phyloP scores from a whole-genome alignment of 2,113 vertebrate species.

The Stegastes partitus region DNA sequence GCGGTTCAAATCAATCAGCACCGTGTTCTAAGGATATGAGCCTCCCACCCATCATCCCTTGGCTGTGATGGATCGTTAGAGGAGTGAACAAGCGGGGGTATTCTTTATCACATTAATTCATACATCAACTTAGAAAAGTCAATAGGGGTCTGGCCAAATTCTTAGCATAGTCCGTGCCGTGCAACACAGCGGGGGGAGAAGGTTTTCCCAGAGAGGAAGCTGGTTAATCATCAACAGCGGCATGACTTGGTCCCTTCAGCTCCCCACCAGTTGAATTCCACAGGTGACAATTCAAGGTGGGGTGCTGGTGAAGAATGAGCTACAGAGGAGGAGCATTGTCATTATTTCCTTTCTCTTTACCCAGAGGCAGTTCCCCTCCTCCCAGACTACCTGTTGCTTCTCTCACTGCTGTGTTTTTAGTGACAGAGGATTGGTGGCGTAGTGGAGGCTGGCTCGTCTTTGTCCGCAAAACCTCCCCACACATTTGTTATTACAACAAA shows the following conservation, averaged over 20 bases:
- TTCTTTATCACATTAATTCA: conserved; percentile 53
- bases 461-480: neutral
- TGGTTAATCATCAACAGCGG: conserved; percentile 65
- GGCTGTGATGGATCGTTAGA: conserved; percentile 48
- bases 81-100: conserved; percentile 37
- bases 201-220: conserved; percentile 31
- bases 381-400: neutral
- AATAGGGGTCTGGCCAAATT: conserved; percentile 32
- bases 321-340: neutral
- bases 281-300: conserved; percentile 60
- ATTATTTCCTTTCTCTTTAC: conserved; percentile 16
- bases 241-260: conserved; percentile 15
- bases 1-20: conserved; percentile 69
- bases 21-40: conserved; percentile 23
- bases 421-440: neutral
- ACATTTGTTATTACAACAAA: neutral
- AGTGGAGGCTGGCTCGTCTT: conserved; percentile 7
- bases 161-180: conserved; percentile 52
- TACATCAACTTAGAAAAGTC: conserved; percentile 30
- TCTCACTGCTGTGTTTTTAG: conserved; percentile 7
- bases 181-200: conserved; percentile 35
- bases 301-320: conserved; percentile 61
- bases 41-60: conserved; percentile 53
- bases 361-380: conserved; percentile 2
- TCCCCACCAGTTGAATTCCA: conserved; percentile 29